Evolutionary conservation across 2,113 vertebrate genomes (phyloP).

Genomic region (Mastomys coucha): DNA sequence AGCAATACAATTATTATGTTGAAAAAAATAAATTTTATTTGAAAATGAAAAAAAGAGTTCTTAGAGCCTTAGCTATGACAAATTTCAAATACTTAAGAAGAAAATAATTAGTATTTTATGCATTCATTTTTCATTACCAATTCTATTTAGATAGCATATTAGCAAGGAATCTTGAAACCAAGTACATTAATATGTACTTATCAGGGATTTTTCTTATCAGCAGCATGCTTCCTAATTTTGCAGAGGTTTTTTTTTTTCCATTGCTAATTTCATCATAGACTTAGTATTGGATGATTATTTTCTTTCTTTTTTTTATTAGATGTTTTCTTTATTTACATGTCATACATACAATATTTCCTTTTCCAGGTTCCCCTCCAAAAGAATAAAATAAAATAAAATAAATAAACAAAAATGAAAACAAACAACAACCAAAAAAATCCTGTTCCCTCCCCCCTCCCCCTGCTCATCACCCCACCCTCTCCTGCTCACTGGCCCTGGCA

Average conservation of each 20-base stretch:
- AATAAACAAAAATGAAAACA: too few relatives aligned
- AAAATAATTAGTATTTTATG: neutral
- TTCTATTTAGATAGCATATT: neutral
- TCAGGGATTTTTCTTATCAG: neutral
- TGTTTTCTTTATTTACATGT: too few relatives aligned
- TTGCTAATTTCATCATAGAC: neutral
- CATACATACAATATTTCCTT: too few relatives aligned
- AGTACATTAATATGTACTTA: neutral
- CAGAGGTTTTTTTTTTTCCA: neutral
- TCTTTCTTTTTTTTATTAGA: neutral
- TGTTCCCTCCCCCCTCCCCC: too few relatives aligned
- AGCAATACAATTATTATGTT: neutral
- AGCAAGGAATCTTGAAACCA: slow-evolving; percentile 16
- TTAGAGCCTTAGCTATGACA: neutral
- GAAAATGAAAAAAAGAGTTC: neutral
- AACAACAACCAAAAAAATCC: too few relatives aligned
- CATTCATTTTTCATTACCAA: slow-evolving; percentile 21
- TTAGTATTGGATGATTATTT: neutral
- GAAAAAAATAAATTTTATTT: neutral
- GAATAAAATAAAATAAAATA: too few relatives aligned
- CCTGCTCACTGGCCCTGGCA: too few relatives aligned
- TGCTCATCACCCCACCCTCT: too few relatives aligned
- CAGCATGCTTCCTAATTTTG: neutral
- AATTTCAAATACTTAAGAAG: slow-evolving; percentile 29
- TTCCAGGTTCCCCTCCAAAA: too few relatives aligned